Evolutionary conservation across 2,113 vertebrate genomes (phyloP).

Genomic region (Nycticebus coucang): DNA sequence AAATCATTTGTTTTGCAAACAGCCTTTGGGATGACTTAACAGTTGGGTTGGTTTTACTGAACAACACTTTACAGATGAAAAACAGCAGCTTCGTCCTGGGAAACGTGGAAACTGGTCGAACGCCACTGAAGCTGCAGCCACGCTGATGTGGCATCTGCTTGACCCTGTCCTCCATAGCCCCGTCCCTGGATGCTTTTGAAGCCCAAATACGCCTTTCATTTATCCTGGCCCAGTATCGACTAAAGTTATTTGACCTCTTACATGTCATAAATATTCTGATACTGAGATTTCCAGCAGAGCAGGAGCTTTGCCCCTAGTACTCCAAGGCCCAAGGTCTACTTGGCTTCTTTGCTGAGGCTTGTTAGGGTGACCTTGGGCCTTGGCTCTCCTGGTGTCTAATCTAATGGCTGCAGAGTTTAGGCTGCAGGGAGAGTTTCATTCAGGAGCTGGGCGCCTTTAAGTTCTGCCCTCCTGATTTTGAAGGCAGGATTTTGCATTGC

Average conservation of each 20-base stretch:
- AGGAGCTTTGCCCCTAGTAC: neutral
- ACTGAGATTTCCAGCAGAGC: neutral
- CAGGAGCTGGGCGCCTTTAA: neutral
- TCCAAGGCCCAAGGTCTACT: neutral
- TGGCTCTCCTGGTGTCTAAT: neutral
- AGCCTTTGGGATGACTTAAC: neutral
- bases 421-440: neutral
- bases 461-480: neutral
- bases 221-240: neutral
- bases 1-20: conserved; percentile 51
- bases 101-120: neutral
- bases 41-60: neutral
- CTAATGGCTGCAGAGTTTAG: neutral
- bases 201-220: neutral
- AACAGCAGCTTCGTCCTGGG: neutral
- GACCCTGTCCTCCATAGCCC: neutral
- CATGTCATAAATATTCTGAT: neutral
- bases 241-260: conserved; percentile 35
- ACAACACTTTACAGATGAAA: neutral
- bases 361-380: neutral
- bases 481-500: neutral
- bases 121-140: neutral
- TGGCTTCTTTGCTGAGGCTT: neutral
- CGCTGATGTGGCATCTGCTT: neutral
- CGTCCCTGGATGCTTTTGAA: neutral